These are phyloP conservation scores for Iguana delicatissima DNA, from an alignment of 2,797 vertebrate species.

Conservation along the genomic window DNA sequence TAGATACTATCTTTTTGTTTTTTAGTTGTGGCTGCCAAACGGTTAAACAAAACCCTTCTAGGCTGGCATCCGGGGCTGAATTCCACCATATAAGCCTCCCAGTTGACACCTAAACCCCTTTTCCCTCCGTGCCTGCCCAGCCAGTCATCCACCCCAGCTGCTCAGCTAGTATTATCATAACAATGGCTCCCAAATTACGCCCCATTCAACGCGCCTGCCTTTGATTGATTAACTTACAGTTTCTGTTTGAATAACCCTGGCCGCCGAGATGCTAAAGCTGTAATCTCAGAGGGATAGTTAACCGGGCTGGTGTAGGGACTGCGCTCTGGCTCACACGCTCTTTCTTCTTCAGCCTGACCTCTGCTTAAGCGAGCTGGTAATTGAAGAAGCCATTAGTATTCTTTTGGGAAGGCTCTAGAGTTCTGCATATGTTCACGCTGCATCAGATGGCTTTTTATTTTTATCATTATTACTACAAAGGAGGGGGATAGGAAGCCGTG, in stretches of 20 bases:
- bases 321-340: conserved; percentile 66
- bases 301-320: conserved; percentile 22
- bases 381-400: conserved; percentile 34
- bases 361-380: conserved; percentile 37
- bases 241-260: conserved; percentile 67
- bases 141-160: conserved; percentile 40
- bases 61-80: not conserved
- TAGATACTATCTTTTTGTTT: not conserved
- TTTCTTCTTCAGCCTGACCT: conserved; percentile 53
- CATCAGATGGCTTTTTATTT: conserved; percentile 28
- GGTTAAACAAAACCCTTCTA: not conserved
- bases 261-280: conserved; percentile 1
- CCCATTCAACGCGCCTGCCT: conserved; percentile 36
- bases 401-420: not conserved
- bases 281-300: conserved; percentile 65
- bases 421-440: conserved; percentile 17
- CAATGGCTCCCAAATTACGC: conserved; percentile 53
- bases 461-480: no score
- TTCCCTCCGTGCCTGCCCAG: no score
- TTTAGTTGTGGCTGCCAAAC: not conserved
- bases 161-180: conserved; percentile 63
- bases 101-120: conserved; percentile 15
- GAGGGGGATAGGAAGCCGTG: not conserved
- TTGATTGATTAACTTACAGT: conserved; percentile 59
- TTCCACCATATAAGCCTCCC: conserved; percentile 16